phyloP scores from a whole-genome alignment of 2,113 vertebrate species.

The Trachemys scripta region DNA sequence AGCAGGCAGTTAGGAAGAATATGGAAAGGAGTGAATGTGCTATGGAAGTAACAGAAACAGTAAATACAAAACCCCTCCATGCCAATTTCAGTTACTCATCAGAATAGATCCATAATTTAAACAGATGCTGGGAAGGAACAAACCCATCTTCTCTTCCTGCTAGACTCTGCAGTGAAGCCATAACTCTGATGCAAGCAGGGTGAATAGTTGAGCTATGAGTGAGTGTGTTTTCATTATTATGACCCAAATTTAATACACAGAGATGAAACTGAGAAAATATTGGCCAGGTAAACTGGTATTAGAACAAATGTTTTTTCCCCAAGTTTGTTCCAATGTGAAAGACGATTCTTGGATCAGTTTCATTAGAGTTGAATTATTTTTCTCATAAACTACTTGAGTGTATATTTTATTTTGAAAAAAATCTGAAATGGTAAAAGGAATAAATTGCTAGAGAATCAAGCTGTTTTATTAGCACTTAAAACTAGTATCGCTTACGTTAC shows the following conservation, averaged over 20 bases:
- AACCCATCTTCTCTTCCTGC: neutral
- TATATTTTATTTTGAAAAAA: neutral
- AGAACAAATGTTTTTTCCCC: neutral
- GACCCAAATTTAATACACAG: conserved; percentile 30
- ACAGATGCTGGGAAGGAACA: neutral
- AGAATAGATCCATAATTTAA: neutral
- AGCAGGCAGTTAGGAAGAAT: rapidly evolving
- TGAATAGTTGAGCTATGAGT: conserved; percentile 15
- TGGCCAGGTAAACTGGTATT: conserved; percentile 34
- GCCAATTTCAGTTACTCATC: neutral
- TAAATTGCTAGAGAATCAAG: neutral
- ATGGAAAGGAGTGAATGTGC: rapidly evolving
- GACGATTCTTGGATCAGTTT: neutral
- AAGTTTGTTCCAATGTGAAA: neutral
- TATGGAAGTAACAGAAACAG: neutral
- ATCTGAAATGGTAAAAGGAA: neutral
- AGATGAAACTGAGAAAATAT: conserved; percentile 48
- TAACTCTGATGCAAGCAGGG: conserved; percentile 44
- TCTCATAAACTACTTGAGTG: neutral
- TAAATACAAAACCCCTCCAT: neutral
- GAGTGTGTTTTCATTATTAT: conserved; percentile 23
- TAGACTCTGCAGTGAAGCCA: conserved; percentile 33
- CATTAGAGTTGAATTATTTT: conserved; percentile 20
- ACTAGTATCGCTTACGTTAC: neutral
- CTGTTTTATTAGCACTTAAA: conserved; percentile 2